Evolutionary conservation across 2,113 vertebrate species (phyloP).

Genomic region (Melanotaenia duboulayi): DNA sequence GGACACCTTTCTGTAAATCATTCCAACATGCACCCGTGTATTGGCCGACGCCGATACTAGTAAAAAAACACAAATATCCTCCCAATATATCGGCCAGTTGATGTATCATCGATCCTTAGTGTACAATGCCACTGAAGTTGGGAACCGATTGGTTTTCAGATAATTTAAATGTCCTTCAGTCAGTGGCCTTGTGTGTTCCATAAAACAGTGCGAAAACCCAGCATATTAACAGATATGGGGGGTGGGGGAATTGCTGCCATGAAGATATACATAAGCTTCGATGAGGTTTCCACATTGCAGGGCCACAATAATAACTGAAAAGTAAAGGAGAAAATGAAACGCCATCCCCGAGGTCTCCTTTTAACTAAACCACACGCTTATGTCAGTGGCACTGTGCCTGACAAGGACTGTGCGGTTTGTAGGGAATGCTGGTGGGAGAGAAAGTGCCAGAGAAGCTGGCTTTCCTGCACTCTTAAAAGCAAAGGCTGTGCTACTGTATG

Average conservation of each 20-base stretch:
- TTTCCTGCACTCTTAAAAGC: constrained; percentile 62
- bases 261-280: constrained; percentile 53
- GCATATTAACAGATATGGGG: constrained; percentile 64
- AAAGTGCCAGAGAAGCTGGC: constrained; percentile 50
- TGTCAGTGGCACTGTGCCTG: constrained; percentile 73
- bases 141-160: constrained; percentile 64
- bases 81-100: too few relatives aligned
- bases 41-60: too few relatives aligned
- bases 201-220: constrained; percentile 62
- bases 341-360: constrained; percentile 69
- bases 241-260: constrained; percentile 48
- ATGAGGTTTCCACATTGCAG: constrained; percentile 71
- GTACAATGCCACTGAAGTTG: constrained; percentile 42
- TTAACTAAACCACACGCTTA: constrained; percentile 76
- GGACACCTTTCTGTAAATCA: too few relatives aligned
- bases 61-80: too few relatives aligned
- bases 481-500: constrained; percentile 67
- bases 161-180: constrained; percentile 61
- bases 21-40: too few relatives aligned
- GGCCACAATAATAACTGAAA: constrained; percentile 72
- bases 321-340: constrained; percentile 67
- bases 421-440: constrained; percentile 59
- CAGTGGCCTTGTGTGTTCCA: constrained; percentile 44
- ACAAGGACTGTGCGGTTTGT: constrained; percentile 68
- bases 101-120: too few relatives aligned